A percentile compares a stretch with the other conserved stretches of the same genome.
These are phyloP conservation scores for Carassius gibelio DNA, from an alignment of 2,113 vertebrate species.

Conservation along the genomic window DNA sequence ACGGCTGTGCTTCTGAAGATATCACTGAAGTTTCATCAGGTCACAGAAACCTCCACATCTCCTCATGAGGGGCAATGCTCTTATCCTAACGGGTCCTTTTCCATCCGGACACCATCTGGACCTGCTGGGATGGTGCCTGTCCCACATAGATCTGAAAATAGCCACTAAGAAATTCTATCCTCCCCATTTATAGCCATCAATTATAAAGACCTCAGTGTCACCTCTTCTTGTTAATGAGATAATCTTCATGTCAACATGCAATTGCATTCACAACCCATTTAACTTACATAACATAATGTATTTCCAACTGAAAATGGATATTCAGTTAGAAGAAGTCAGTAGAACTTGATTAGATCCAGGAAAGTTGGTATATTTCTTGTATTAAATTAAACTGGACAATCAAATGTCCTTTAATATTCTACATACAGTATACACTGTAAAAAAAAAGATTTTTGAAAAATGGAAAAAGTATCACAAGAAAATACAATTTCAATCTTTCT, in stretches of 20 bases:
- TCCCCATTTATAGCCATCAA: constrained; percentile 64
- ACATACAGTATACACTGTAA: too few relatives aligned
- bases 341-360: too few relatives aligned
- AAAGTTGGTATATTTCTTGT: too few relatives aligned
- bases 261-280: background rate
- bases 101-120: constrained; percentile 26
- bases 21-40: background rate
- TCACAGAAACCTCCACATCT: constrained; percentile 2
- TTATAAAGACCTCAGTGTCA: constrained; percentile 65
- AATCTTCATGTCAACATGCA: background rate
- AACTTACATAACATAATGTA: background rate
- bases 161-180: constrained; percentile 48
- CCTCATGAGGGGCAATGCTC: background rate
- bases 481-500: too few relatives aligned
- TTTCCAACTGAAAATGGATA: background rate
- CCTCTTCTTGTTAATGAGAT: constrained; percentile 4
- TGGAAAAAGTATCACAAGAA: too few relatives aligned
- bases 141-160: constrained; percentile 49
- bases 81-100: constrained; percentile 1
- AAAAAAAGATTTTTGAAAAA: too few relatives aligned
- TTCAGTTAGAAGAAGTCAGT: background rate
- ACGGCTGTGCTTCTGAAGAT: background rate
- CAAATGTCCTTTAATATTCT: background rate
- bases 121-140: constrained; percentile 25
- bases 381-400: too few relatives aligned